Evolutionary conservation across 2,113 vertebrate genomes (phyloP).

Genomic region (Tetrao urogallus): DNA sequence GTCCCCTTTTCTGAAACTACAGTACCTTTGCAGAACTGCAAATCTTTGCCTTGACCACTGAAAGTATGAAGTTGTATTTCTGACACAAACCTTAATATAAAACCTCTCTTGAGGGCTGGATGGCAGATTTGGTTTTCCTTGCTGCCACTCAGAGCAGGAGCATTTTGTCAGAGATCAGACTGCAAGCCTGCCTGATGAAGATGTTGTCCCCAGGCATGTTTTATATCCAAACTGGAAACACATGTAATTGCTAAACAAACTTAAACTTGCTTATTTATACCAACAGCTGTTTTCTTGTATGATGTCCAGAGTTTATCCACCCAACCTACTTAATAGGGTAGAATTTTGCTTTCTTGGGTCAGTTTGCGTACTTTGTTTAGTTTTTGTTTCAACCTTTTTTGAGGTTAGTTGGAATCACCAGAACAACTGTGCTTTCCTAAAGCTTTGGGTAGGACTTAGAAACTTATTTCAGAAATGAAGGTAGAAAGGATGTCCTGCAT

Average conservation of each 20-base stretch:
- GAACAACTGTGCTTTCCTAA: neutral
- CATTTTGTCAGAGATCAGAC: slow-evolving; percentile 37
- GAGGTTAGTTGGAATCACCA: neutral
- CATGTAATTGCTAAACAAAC: slow-evolving; percentile 58
- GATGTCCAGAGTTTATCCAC: slow-evolving; percentile 11
- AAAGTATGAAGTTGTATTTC: slow-evolving; percentile 11
- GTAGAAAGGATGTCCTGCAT: neutral
- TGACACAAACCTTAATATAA: slow-evolving; percentile 23
- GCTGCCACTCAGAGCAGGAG: slow-evolving; percentile 25
- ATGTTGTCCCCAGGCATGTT: slow-evolving; percentile 17
- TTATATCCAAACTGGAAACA: slow-evolving; percentile 44
- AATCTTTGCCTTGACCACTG: neutral
- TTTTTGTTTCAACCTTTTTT: neutral
- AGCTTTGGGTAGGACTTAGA: neutral
- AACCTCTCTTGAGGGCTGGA: neutral
- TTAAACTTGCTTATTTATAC: slow-evolving; percentile 57
- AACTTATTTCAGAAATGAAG: neutral
- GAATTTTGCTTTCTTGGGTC: neutral
- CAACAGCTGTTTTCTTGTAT: slow-evolving; percentile 54
- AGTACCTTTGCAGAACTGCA: slow-evolving; percentile 8
- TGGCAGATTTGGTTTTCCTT: slow-evolving; percentile 21
- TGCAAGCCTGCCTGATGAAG: slow-evolving; percentile 43
- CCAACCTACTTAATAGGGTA: neutral
- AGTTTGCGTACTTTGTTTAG: neutral
- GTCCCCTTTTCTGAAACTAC: neutral